phyloP scores from a whole-genome alignment of 2,888 invertebrate genomes.

The Lasioglossum lativentre region DNA sequence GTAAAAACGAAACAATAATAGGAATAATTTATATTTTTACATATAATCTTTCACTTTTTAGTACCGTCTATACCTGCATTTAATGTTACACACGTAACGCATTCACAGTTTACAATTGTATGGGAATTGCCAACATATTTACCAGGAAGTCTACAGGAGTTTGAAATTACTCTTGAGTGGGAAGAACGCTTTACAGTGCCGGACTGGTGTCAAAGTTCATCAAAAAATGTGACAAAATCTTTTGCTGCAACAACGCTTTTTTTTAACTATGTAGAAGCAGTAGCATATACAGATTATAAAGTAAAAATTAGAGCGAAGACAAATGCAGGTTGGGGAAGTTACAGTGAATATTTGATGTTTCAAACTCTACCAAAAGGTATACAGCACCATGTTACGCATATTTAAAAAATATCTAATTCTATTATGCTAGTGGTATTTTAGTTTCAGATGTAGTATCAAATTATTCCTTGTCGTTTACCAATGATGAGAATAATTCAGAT shows the following conservation, averaged over 20 bases:
- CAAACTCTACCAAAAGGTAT: slow-evolving; percentile 57
- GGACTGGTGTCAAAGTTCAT: slow-evolving; percentile 66
- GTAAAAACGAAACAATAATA: neutral
- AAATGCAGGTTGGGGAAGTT: slow-evolving; percentile 75
- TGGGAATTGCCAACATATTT: slow-evolving; percentile 75
- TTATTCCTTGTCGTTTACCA: slow-evolving; percentile 60
- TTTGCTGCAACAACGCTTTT: slow-evolving; percentile 48
- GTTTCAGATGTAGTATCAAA: slow-evolving; percentile 75
- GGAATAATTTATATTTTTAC: neutral
- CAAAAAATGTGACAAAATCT: slow-evolving; percentile 39
- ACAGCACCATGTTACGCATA: neutral
- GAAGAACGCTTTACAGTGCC: slow-evolving; percentile 69
- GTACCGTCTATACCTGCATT: slow-evolving; percentile 70
- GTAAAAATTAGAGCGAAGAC: slow-evolving; percentile 77
- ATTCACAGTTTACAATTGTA: slow-evolving; percentile 67
- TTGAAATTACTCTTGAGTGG: slow-evolving; percentile 73
- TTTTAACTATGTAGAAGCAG: slow-evolving; percentile 59
- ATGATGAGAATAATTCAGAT: slow-evolving; percentile 65
- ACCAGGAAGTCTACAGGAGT: slow-evolving; percentile 74
- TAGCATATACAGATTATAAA: slow-evolving; percentile 71
- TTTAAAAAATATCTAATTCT: neutral
- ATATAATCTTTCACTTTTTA: slow-evolving; percentile 54
- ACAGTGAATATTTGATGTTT: slow-evolving; percentile 62
- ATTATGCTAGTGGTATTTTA: slow-evolving; percentile 45
- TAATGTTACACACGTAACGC: slow-evolving; percentile 57